These are phyloP conservation scores for Sebastolobus alascanus DNA, from an alignment of 2,797 vertebrate genomes.

Conservation along the genomic window DNA sequence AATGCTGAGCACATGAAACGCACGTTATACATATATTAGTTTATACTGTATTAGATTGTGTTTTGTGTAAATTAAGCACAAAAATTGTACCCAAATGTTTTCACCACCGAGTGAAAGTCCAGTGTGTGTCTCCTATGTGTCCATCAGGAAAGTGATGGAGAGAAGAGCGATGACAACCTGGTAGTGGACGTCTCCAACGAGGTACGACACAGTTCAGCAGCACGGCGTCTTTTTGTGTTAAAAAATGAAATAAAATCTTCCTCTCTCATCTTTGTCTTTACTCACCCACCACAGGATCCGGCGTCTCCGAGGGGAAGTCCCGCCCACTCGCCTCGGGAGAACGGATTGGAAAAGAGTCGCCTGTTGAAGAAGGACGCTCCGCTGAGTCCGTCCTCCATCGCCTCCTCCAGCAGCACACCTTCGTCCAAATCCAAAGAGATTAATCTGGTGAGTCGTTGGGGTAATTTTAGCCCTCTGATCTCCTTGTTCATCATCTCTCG, in stretches of 20 bases:
- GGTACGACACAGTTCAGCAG: conserved; percentile 73
- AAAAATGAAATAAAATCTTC: neutral
- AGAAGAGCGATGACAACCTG: conserved; percentile 94
- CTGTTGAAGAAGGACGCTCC: conserved; percentile 92
- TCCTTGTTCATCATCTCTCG: conserved; percentile 33
- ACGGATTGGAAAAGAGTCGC: conserved; percentile 93
- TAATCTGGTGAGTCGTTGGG: conserved; percentile 80
- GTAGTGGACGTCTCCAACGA: conserved; percentile 97
- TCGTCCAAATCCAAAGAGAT: conserved; percentile 97
- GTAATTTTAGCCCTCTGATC: conserved; percentile 43
- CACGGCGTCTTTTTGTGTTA: neutral
- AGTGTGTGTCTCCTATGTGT: neutral
- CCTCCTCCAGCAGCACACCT: conserved; percentile 96
- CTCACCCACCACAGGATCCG: conserved; percentile 85
- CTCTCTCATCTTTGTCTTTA: neutral
- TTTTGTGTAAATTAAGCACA: neutral
- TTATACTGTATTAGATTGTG: neutral
- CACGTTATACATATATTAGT: neutral
- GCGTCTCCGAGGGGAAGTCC: conserved; percentile 93
- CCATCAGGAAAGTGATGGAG: conserved; percentile 93
- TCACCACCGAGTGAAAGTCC: neutral
- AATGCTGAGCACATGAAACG: neutral
- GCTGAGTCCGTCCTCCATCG: conserved; percentile 94
- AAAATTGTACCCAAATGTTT: neutral
- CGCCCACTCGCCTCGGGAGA: conserved; percentile 94